Evolutionary conservation across 1,140 invertebrate genomes (phyloP), one percentile per base, ranked within the genome.

Genomic region (Hycleus cichorii): DNA sequence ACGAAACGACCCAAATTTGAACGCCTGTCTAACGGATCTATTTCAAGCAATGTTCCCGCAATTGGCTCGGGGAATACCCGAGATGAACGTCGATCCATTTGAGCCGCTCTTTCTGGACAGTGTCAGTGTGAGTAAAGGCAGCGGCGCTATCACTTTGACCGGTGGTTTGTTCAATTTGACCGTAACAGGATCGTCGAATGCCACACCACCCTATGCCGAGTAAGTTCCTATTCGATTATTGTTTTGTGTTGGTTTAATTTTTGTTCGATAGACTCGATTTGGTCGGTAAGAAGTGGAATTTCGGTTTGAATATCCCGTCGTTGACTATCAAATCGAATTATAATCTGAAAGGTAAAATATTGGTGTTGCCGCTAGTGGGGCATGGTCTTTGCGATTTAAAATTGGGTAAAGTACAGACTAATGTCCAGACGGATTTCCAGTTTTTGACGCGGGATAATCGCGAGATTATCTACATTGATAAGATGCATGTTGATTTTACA

Each of bases 401-500:
- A 0, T 60, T 82, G 5, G 73, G 70, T 39, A 67, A 76, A 56
- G 77, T 81, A 0, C 72, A 77, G 24, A 81, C 79, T 0, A 74
- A 75, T 6, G 74, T 81, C 3, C 73, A 68, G 38, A 79, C 78
- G 3, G 75, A 76, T 43, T 72, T 81, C 11, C 74, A 65, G 11
- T 72, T 80, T 57, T 67, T 64, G 0, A 32, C 66, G 59, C 49
- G 71, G 66, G 60, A 75, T 62, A 62, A 74, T 59, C 50, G 75
- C 40, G 77, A 81, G 67, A 72, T 80, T 12, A 69, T 81, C 18
- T 64, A 74, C 32, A 74, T 80, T 8, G 74, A 75, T 42, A 69
- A 73, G 25, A 82, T 82, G 79, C 77, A 75, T 49, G 78, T 82
- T 2, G 73, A 75, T n/a, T 82, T 82, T 57, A 75, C 70, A 44